Evolutionary conservation across 2,888 invertebrate species (phyloP), one percentile per base, ranked within the genome.

Genomic region (Carpatolechia fugitivella): DNA sequence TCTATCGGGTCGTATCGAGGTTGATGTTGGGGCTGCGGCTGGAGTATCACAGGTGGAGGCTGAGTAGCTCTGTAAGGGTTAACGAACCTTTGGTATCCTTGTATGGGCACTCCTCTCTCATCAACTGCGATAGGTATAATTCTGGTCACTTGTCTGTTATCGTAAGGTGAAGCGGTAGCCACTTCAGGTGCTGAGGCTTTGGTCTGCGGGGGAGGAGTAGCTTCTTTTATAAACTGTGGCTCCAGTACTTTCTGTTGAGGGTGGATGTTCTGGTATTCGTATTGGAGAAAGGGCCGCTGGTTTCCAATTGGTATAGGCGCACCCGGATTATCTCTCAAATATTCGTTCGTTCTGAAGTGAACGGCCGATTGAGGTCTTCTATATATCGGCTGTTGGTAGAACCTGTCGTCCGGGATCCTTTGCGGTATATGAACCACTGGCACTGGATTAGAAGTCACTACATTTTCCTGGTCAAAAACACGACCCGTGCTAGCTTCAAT

Each of bases 401-500:
- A 55, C 50, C 80, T 85, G 14, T 84, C 88, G 14, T 86, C 81
- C 1, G 72, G 68, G 3, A 83, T 80, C 54, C 85, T 75, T n/a
- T 80, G 80, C 7, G 79, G 71, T 53, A 92, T 91, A 65, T 92
- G 92, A 29, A 91, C 80, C 0, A 92, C 85, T 53, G 92, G 91
- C 56, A 91, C 83, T 51, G 92, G 85, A 52, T 88, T 91, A 18
- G 91, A 84, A 6, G 92, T 92, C 56, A 90, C 84, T 53, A 82
- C 82, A 61, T 80, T 85, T 60, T 90, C 87, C 30, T 82, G 83
- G 51, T 91, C 87, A 54, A 87, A 90, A 20, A 86, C 82, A 50
- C 91, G 80, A 36, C 92, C 91, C 0, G 91, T 91, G 58, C 91
- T 91, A 0, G 91, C 89, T 75, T 91, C 91, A 18, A 87, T 74